These are phyloP conservation scores for Agelas oroides DNA, from an alignment of 37 sponge, comb jelly and placozoan genomes.

Conservation along the genomic window DNA sequence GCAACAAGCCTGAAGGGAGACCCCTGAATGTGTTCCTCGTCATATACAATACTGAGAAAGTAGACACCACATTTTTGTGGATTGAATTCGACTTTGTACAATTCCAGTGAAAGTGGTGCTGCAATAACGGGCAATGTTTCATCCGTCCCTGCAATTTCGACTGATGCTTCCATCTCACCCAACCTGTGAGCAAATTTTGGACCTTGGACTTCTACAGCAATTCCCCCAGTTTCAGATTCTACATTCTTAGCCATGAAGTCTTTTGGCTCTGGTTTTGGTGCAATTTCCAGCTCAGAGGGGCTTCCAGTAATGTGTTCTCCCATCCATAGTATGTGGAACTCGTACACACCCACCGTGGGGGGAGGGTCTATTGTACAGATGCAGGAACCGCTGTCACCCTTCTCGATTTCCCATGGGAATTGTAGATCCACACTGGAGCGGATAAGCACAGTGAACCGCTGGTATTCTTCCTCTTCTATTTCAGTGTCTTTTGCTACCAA, in stretches of 20 bases:
- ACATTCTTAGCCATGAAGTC: conserved; percentile 54
- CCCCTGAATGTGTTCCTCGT: conserved; percentile 65
- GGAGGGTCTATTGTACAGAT: conserved; percentile 31
- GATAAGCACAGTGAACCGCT: conserved; percentile 43
- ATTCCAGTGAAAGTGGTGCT: neutral
- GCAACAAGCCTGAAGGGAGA: conserved; percentile 73
- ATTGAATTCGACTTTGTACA: conserved; percentile 34
- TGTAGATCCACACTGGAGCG: conserved; percentile 9
- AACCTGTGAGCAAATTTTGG: conserved; percentile 47
- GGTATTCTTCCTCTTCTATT: neutral
- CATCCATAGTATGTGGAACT: conserved; percentile 62
- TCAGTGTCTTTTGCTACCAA: conserved; percentile 39
- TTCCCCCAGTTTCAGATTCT: conserved; percentile 56
- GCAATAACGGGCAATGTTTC: neutral
- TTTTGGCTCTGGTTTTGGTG: conserved; percentile 37
- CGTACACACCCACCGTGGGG: conserved; percentile 41
- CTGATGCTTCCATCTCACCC: conserved; percentile 14
- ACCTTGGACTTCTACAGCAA: conserved; percentile 71
- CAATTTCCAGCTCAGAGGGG: conserved; percentile 68
- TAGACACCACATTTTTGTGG: conserved; percentile 29
- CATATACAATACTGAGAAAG: conserved; percentile 57
- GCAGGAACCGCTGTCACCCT: neutral
- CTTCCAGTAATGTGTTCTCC: conserved; percentile 66
- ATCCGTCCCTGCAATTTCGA: neutral
- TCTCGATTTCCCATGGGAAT: conserved; percentile 15